Percentiles rank a stretch among this genome's conserved stretches.
Evolutionary conservation across 2,797 vertebrate species (phyloP).

Genomic region (Arremon brunneinucha): DNA sequence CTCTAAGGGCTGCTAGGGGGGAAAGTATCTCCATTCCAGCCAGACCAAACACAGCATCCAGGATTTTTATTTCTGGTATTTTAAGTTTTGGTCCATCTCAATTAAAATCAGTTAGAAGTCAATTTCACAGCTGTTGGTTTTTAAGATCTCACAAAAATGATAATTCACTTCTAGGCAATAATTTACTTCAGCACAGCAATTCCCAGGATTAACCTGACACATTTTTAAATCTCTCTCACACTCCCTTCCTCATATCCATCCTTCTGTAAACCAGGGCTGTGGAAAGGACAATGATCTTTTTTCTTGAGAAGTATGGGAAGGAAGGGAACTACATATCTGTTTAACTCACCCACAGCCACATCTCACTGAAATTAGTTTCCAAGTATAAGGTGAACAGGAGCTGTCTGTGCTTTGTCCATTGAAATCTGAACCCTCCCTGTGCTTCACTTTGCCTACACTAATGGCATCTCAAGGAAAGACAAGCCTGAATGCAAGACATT

Average conservation of each 20-base stretch:
- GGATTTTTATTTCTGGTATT: constrained; percentile 68
- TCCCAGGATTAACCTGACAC: constrained; percentile 15
- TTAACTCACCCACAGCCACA: neutral
- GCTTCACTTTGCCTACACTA: neutral
- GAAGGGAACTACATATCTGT: neutral
- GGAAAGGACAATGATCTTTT: neutral
- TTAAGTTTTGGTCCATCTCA: constrained; percentile 62
- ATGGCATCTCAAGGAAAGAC: neutral
- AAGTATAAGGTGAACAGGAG: neutral
- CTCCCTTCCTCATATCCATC: neutral
- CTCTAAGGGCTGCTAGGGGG: neutral
- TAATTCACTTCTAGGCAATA: constrained; percentile 63
- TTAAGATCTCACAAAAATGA: constrained; percentile 74
- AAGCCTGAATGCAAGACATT: neutral
- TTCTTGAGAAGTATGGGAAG: neutral
- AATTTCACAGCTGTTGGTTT: constrained; percentile 78
- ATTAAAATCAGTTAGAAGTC: constrained; percentile 77
- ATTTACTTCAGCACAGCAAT: constrained; percentile 37
- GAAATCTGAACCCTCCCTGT: neutral
- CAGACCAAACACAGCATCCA: neutral
- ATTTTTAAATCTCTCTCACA: neutral
- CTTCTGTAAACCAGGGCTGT: neutral
- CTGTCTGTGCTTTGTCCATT: neutral
- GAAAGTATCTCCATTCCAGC: neutral
- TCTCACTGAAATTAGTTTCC: neutral